A percentile compares a stretch with the other conserved stretches of the same genome.
Evolutionary conservation across 2,888 invertebrate genomes (phyloP).

Genomic region (Augochlorella aurata): DNA sequence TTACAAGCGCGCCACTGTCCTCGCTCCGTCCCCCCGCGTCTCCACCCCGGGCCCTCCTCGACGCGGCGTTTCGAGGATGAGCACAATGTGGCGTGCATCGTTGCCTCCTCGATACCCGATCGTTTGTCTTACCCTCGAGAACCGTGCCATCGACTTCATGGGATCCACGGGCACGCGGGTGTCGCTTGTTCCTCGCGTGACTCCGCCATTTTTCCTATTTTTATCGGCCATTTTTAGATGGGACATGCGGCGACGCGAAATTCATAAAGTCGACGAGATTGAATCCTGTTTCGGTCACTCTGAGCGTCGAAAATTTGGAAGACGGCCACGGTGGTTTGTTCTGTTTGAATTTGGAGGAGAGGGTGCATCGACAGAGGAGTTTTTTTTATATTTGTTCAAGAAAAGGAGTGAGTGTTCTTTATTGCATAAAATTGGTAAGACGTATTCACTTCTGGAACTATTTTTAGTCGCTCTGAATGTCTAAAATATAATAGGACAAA

Average conservation of each 20-base stretch:
- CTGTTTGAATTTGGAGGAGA: no score
- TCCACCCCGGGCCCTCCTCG: neutral
- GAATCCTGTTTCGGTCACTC: no score
- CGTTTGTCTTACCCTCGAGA: constrained; percentile 32
- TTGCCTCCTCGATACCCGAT: constrained; percentile 3
- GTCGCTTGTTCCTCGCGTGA: neutral
- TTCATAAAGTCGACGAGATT: no score
- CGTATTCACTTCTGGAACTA: no score
- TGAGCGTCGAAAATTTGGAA: no score
- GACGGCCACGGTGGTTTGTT: no score
- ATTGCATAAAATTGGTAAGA: no score
- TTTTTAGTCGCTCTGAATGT: no score
- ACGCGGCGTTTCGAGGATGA: constrained; percentile 32
- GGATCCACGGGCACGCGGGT: constrained; percentile 16
- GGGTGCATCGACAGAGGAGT: no score
- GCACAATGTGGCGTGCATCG: constrained; percentile 19
- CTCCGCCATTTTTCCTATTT: constrained; percentile 5
- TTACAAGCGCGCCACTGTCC: constrained; percentile 64
- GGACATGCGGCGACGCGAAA: neutral
- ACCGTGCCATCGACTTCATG: neutral
- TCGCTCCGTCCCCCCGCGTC: constrained; percentile 14
- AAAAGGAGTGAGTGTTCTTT: no score
- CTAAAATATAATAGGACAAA: no score
- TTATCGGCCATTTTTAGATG: constrained; percentile 1
- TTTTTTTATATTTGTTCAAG: no score